Evolutionary conservation across 1,140 invertebrate genomes (phyloP), one percentile per base, ranked within the genome.

Genomic region (Oscheius sp.): DNA sequence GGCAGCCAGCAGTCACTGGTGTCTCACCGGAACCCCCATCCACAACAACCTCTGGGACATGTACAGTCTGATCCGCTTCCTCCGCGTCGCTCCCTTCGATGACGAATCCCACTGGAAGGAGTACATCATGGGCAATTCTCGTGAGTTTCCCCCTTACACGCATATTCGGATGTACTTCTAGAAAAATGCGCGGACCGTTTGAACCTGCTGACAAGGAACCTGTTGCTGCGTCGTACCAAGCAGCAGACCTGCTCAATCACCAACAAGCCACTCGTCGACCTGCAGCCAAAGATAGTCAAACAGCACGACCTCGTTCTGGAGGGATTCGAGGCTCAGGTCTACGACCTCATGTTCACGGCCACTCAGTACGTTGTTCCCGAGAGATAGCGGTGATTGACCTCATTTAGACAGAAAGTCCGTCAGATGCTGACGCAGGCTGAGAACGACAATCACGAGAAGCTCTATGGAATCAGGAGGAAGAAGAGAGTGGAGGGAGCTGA

Each of bases 31-130:
- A 13, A 98, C 95, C 0, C 94, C 94, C 0, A 91, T 98, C 63
- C 94, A 97, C 77, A 97, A 98, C 84, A 91, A 93, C 84, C 90
- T 94, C 80, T 83, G 91, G 42, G 93, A 97, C 86, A 87, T 96
- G 23, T 96, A 90, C 86, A 90, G 93, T 0, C 85, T 96, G 23
- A 83, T 97, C 0, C 82, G 68, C 10, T 76, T 78, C 65, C 28
- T 77, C 87, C 85, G 87, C 89, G 70, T 91, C 88, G 88, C 90
- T 90, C 84, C 87, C 87, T 75, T 91, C 89, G 89, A 58, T 65
- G 77, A 82, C 58, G 69, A 78, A 26, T 84, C 85, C 74, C 81
- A 87, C 20, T 88, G 88, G 89, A 90, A 89, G 29, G 70, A 77
- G 45, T 79, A 73, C 26, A 83, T 82, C 62, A 75, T 77, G 77